Conservation (phyloP, 2,113 vertebrate genomes). For the Bucco capensis region DNA sequence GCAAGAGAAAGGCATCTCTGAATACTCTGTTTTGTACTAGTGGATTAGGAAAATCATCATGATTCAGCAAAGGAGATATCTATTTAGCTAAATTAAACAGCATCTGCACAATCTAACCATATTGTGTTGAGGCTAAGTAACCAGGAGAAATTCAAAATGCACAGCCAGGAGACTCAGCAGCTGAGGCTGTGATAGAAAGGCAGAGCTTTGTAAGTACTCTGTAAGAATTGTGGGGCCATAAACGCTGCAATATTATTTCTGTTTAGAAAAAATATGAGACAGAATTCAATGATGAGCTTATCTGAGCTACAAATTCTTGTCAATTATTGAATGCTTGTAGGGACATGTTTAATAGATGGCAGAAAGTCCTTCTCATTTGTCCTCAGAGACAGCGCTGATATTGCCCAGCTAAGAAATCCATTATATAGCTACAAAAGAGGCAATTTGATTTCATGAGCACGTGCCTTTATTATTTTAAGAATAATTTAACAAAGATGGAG, state of each 20-base stretch:
- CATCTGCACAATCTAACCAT: not conserved
- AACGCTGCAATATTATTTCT: conserved; percentile 1
- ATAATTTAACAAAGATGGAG: not conserved
- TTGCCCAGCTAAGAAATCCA: conserved; percentile 32
- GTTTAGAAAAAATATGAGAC: conserved; percentile 37
- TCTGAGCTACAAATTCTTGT: conserved; percentile 50
- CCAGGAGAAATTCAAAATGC: not conserved
- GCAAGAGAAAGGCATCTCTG: not conserved
- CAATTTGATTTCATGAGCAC: conserved; percentile 23
- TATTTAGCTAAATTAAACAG: conserved; percentile 32
- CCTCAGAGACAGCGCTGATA: conserved; percentile 5
- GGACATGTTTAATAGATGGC: conserved; percentile 33
- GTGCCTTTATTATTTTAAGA: conserved; percentile 41
- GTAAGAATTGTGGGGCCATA: conserved; percentile 19
- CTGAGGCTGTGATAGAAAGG: not conserved
- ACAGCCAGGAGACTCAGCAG: not conserved
- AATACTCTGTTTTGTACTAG: not conserved
- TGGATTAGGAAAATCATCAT: not conserved
- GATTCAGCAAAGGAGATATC: conserved; percentile 7
- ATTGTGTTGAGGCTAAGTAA: not conserved
- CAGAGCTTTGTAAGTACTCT: conserved; percentile 14
- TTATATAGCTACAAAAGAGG: not conserved
- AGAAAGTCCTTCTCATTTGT: conserved; percentile 52
- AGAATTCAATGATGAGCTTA: conserved; percentile 47
- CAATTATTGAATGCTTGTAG: conserved; percentile 41